Percentiles rank a stretch among this genome's conserved stretches.
phyloP scores from a whole-genome alignment of 2,113 vertebrate genomes.

The Notarius quadriscutis region DNA sequence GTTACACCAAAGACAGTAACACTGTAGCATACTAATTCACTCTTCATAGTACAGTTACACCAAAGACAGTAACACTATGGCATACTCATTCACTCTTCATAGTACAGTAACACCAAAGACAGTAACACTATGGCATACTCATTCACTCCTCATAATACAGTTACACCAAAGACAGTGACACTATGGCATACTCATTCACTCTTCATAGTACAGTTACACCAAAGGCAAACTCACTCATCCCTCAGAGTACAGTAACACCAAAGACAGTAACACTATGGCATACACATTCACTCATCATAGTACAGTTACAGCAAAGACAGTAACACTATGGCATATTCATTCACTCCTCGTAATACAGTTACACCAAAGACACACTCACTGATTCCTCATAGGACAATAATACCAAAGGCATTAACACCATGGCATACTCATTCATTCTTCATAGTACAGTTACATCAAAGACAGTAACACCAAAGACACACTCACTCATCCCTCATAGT shows the following conservation, averaged over 20 bases:
- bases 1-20: not conserved
- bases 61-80: not conserved
- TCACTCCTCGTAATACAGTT: not conserved
- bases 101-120: not conserved
- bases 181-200: not conserved
- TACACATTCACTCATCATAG: not conserved
- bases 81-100: not conserved
- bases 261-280: not conserved
- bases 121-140: not conserved
- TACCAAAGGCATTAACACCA: too few species aligned
- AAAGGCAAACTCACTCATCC: not conserved
- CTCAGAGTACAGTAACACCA: too few species aligned
- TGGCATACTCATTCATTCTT: too few species aligned
- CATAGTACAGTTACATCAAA: too few species aligned
- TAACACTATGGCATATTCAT: too few species aligned
- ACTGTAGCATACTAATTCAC: not conserved
- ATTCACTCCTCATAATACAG: not conserved
- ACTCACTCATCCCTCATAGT: not conserved
- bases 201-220: not conserved
- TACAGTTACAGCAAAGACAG: too few species aligned
- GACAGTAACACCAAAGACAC: not conserved
- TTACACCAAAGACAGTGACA: not conserved
- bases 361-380: not conserved
- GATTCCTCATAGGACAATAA: not conserved
- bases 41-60: not conserved